Evolutionary conservation across 2,888 invertebrate species (phyloP).

Genomic region (Leistus spinibarbis): DNA sequence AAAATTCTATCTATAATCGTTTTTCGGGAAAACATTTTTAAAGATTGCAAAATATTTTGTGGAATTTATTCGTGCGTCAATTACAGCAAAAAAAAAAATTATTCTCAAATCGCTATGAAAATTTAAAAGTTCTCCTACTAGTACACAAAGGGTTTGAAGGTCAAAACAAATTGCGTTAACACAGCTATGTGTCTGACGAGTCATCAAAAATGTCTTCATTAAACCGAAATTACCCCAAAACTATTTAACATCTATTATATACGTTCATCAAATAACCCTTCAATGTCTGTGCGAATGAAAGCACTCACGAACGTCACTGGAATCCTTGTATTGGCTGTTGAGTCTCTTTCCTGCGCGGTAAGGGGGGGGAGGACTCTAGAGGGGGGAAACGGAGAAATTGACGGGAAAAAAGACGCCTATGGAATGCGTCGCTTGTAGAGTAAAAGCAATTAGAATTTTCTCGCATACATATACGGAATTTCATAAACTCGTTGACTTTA

Average conservation of each 20-base stretch:
- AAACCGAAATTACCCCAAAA: no score
- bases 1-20: no score
- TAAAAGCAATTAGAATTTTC: background rate
- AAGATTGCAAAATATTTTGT: no score
- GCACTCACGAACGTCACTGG: background rate
- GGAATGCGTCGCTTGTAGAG: background rate
- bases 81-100: no score
- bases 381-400: background rate
- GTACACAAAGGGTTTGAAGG: no score
- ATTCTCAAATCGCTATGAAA: no score
- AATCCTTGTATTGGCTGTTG: background rate
- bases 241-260: background rate
- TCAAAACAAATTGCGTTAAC: no score
- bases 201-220: no score
- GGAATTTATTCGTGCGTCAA: no score
- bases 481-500: background rate
- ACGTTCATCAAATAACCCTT: background rate
- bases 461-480: background rate
- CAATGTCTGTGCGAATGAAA: background rate
- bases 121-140: no score
- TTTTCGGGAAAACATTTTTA: no score
- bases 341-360: background rate
- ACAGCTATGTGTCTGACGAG: no score
- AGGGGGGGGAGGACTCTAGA: background rate
- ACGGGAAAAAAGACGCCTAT: background rate